Evolutionary conservation across 92 coral and sea anemone species (phyloP), one percentile per base, ranked within the genome.

Genomic region (Parazoanthus swiftii): DNA sequence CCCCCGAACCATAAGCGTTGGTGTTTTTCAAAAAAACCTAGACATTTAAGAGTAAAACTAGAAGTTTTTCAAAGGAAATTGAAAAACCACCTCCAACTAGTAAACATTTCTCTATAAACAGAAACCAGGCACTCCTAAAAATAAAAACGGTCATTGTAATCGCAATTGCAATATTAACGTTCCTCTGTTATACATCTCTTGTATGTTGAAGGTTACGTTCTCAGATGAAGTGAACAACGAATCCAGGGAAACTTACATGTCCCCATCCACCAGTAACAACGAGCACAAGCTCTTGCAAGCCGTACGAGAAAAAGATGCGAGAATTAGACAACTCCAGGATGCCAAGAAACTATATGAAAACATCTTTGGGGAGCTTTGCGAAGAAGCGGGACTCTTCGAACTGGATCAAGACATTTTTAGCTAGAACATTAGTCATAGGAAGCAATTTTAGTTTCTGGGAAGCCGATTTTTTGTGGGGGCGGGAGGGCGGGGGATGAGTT

Each of bases 321-420:
- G 91, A 74, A 92, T 95, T 74, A 94, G 89, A n/a, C 91, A 91
- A 46, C 92, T 93, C 13, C 76, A 86, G 78, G 91, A 93, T 25
- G 89, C 91, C 35, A 95, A 91, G 82, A 86, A 66, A 54, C 91
- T 90, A 83, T 95, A 95, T 56, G 95, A 95, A 80, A 81, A 89
- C 50, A 92, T 95, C 3, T 86, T 95, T 54, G 92, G 96, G 9
- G 98, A 95, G 65, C 94, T 95, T 77, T 91, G 98, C 54, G 95
- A 95, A 36, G 98, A 93, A 76, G 98, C 98, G 2, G 98, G 98
- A n/a, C 93, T 95, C 25, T 95, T 95, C 71, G 98, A 95, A 70
- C 90, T 95, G 25, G 95, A 95, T 81, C 92, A 90, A 51, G 91
- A 95, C 78, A 74, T 84, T 16, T 84, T 72, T 48, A 71, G 87